phyloP scores from a whole-genome alignment of 1,140 invertebrate species.

The Drosophila ercepeae region DNA sequence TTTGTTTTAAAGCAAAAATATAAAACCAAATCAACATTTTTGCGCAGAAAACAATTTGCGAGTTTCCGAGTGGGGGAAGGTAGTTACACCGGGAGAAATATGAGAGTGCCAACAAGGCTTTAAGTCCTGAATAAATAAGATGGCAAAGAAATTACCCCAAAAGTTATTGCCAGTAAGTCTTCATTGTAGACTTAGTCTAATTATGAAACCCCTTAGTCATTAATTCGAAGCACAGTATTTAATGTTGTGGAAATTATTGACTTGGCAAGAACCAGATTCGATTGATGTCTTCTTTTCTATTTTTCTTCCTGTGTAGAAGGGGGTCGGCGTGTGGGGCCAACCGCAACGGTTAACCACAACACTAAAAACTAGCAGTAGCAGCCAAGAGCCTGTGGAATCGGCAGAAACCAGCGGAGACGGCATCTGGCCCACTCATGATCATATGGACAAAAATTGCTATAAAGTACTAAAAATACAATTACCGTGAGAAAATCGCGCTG shows the following conservation, averaged over 20 bases:
- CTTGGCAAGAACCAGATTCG: neutral
- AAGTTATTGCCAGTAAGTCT: too few relatives aligned
- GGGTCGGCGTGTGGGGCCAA: constrained; percentile 9
- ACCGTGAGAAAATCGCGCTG: constrained; percentile 79
- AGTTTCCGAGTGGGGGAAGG: constrained; percentile 1
- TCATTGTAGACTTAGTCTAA: too few relatives aligned
- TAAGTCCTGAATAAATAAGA: neutral
- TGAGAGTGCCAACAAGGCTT: neutral
- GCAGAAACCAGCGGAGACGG: constrained; percentile 40
- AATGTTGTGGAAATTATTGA: neutral
- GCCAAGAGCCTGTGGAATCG: constrained; percentile 32
- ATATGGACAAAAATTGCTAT: constrained; percentile 81
- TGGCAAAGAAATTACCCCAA: too few relatives aligned
- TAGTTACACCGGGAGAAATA: neutral
- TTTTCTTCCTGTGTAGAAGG: neutral
- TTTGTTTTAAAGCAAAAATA: constrained; percentile 74
- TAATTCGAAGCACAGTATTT: neutral
- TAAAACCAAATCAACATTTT: constrained; percentile 81
- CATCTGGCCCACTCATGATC: constrained; percentile 76
- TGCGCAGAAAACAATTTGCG: constrained; percentile 37
- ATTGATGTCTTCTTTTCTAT: neutral
- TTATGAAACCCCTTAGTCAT: too few relatives aligned
- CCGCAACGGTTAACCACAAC: constrained; percentile 22
- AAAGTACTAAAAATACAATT: constrained; percentile 83
- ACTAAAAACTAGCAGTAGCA: constrained; percentile 11